These are phyloP conservation scores for Glandiceps talaboti DNA, from an alignment of 53 echinoderm and acorn worm species.

Conservation along the genomic window DNA sequence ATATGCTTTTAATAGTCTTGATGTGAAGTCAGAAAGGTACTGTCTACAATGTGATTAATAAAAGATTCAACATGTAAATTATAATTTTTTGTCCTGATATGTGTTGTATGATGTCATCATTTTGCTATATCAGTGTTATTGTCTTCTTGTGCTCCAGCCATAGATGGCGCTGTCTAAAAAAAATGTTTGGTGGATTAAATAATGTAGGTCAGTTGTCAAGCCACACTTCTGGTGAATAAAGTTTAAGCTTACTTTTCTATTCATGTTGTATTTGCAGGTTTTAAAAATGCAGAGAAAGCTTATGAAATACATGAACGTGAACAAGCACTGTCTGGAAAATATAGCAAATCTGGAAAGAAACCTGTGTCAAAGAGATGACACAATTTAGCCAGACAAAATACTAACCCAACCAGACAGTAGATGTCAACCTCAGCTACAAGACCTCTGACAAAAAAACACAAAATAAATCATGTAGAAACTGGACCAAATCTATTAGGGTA, in stretches of 20 bases:
- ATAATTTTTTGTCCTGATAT: no score
- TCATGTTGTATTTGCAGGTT: no score
- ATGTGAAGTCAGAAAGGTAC: no score
- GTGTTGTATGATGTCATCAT: no score
- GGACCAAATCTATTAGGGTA: no score
- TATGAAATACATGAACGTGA: conserved; percentile 42
- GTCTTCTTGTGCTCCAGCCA: no score
- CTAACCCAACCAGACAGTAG: conserved; percentile 33
- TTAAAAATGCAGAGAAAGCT: conserved; percentile 60
- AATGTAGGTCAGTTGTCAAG: background rate
- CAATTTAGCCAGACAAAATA: conserved; percentile 70
- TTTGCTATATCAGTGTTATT: no score
- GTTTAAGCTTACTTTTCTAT: background rate
- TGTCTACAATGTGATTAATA: background rate
- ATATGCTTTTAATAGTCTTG: no score
- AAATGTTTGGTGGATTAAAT: background rate
- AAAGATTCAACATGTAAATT: background rate
- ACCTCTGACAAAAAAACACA: conserved; percentile 36
- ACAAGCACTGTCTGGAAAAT: conserved; percentile 47
- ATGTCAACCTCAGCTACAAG: conserved; percentile 26
- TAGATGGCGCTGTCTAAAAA: no score
- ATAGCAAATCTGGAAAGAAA: conserved; percentile 74
- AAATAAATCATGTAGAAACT: no score
- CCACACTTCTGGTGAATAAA: background rate
- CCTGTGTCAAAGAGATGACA: conserved; percentile 89